Conservation (phyloP, 2,888 invertebrate species). For the Panzeria rudis region DNA sequence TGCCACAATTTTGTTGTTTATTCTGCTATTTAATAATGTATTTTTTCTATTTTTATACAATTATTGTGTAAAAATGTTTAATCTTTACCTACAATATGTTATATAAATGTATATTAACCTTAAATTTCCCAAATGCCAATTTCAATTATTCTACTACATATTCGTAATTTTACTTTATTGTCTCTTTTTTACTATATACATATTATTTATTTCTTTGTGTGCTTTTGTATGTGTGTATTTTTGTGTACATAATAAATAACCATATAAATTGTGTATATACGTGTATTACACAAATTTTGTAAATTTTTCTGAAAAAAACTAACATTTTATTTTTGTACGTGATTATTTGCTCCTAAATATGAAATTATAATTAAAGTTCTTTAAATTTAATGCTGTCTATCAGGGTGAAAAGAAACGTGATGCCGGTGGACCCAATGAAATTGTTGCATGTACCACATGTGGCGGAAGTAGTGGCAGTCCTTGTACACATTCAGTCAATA, state of each 20-base stretch:
- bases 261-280: not conserved
- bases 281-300: not conserved
- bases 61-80: conserved; percentile 2
- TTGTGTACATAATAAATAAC: not conserved
- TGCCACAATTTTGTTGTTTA: too few species aligned
- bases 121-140: conserved; percentile 40
- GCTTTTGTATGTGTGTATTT: not conserved
- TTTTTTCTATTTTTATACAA: conserved; percentile 31
- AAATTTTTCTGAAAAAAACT: not conserved
- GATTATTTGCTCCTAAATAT: conserved; percentile 55
- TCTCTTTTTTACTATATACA: conserved; percentile 12
- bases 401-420: conserved; percentile 95
- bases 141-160: conserved; percentile 46
- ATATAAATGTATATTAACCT: conserved; percentile 34
- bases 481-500: conserved; percentile 93
- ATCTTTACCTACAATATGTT: conserved; percentile 31
- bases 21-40: not conserved
- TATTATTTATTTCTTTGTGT: conserved; percentile 22
- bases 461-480: conserved; percentile 85
- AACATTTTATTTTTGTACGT: conserved; percentile 56
- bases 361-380: conserved; percentile 75
- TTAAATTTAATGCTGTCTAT: conserved; percentile 79
- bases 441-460: conserved; percentile 93
- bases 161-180: conserved; percentile 32
- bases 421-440: conserved; percentile 90